Base-by-base conservation (phyloP, 2,888 invertebrate genomes). In the Lasioglossum vierecki region DNA sequence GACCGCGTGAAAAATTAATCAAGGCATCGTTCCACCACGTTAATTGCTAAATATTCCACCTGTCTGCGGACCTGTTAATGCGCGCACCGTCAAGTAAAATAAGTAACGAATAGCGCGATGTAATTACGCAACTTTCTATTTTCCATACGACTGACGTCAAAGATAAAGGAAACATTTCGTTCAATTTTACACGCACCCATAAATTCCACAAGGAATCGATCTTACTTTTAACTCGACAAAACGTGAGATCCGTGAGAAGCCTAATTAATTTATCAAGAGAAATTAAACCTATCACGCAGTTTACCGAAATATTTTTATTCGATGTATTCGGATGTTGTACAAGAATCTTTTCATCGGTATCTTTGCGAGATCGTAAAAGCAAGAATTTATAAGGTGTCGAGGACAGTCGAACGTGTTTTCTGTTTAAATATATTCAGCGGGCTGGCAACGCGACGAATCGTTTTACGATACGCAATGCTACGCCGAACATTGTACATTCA, bases 1-100 rank as follows among this genome's bases (percentile, higher is more conserved):
- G 90, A 91, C 89, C 91, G 91, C 92, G 93, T 93, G 93, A 94
- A 93, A 92, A 92, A 92, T 93, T 91, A 92, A 91, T 89, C 87
- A 76, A 89, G 70, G 78, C 83, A 87, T 75, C 87, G 91, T 90
- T 88, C 88, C 89, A 80, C 86, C 35, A 89, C 85, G 89, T 79
- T 88, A 89, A 87, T 86, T 87, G 83, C 73, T 82, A 83, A 81
- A 81, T 82, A 81, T 76, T 72, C 66, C 80, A 71, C 75, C 80
- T 80, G 68, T 41, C 68, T 71, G 57, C 49, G 78, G 49, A 80
- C 60, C 83, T 76, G 73, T 83, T 76, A 88, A 78, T 80, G 79
- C 63, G 35, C 72, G 68, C 79, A 30, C 30, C 46, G 18, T 63
- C 35, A n/a, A 60, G 13, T 57, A 22, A 26, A 22, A 57, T 30